Evolutionary conservation across 2,888 invertebrate species (phyloP), one percentile per base, ranked within the genome.

Genomic region (Tachystola acroxantha): DNA sequence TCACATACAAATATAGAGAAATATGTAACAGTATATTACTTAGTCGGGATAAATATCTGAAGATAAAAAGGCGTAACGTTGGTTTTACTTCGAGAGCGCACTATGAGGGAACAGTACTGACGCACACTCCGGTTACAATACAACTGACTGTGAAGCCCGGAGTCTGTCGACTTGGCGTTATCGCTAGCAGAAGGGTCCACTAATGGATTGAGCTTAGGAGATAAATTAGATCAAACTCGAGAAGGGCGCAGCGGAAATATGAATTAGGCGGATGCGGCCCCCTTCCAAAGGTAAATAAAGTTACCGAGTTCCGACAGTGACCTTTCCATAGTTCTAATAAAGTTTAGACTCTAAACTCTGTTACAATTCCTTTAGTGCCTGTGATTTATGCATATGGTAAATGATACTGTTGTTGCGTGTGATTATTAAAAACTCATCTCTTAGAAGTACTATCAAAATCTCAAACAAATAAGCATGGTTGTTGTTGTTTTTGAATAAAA

Each of bases 141-240:
- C n/a, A n/a, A n/a, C n/a, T n/a, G n/a, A n/a, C n/a, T n/a, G n/a
- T n/a, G n/a, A n/a, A n/a, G n/a, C n/a, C n/a, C n/a, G n/a, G n/a
- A n/a, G n/a, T n/a, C 55, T 32, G 32, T 10, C 16, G 29, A 30
- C 22, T 10, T 61, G 54, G 57, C 56, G 63, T 78, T 77, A 79
- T 79, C 81, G 73, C 54, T 62, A 22, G 20, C 22, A 25, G 55
- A 64, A 70, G 77, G 75, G 76, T 62, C 70, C 65, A 58, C 69
- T 84, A 80, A 84, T 78, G 79, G 80, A 71, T 66, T 59, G 67
- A 69, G 74, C 67, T 72, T 66, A 70, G 51, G 55, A 73, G 74
- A 81, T 76, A 80, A 80, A 79, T 79, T 78, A 67, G 70, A 78
- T 76, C 69, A 63, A 64, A 66, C 66, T 66, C 65, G 69, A 62